Base-by-base conservation (phyloP, 2,113 vertebrate species). In the Dunckerocampus dactyliophorus region DNA sequence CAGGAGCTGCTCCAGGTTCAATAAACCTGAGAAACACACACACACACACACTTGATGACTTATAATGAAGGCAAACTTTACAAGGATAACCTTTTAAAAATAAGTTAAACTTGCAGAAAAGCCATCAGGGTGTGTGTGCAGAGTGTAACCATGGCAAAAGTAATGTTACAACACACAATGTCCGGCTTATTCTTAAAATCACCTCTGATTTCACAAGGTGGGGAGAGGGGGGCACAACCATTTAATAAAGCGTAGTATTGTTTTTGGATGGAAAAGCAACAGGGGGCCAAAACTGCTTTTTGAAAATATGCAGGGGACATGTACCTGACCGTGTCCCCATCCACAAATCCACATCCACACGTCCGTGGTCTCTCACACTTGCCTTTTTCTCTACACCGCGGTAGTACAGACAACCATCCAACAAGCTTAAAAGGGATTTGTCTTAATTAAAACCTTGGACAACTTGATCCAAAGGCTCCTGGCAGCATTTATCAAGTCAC, bases 1-100 rank as follows among this genome's bases (percentile, higher is more conserved):
- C 46, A 99, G 93, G 84, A 99, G 88, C 88, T 94, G 94, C 92
- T 99, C 97, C 60, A 98, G 91, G 91, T 98, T 98, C 76, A 99
- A 87, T 88, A 99, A 94, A 92, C 97, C 97, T 99, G 83, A 80
- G 47, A 80, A 37, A 72, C 65, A 50, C 28, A 65, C 47, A 59
- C 20, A 63, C 6, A 63, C 54, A 66, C 47, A 52, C 47, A 65
- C 63, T 55, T 42, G 13, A 21, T 71, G 62, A 59, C 34, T 68
- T 54, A 14, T 66, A 66, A 66, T 65, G 14, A 69, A 72, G 42
- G 12, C 24, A 13, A 6, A 3, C 19, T 61, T 65, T n/a, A 45
- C n/a, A 46, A 28, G 37, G 7, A 51, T n/a, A 59, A 11, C 19
- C 22, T 63, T 60, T 63, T n/a, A 19, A 31, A 2, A 20, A 67